phyloP scores from a whole-genome alignment of 2,113 vertebrate species.

The Antechinus stuartii region DNA sequence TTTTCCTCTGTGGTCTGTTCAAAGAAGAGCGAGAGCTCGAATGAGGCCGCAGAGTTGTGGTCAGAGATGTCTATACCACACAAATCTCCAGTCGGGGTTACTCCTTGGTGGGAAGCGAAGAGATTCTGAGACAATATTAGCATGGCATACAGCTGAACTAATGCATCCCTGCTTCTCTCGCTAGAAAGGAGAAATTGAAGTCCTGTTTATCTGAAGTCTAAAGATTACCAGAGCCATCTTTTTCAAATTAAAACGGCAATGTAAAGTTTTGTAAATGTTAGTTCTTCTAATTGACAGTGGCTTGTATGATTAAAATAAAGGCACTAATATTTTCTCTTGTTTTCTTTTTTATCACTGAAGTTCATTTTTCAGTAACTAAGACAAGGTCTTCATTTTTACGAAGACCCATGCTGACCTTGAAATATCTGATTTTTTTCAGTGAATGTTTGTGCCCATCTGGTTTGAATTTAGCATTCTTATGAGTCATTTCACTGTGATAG shows the following conservation, averaged over 20 bases:
- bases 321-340: conserved; percentile 81
- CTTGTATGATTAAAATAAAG: conserved; percentile 85
- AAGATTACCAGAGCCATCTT: conserved; percentile 75
- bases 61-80: conserved; percentile 73
- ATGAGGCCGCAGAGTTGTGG: conserved; percentile 35
- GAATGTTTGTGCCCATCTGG: conserved; percentile 90
- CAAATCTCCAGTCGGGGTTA: conserved; percentile 69
- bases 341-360: conserved; percentile 82
- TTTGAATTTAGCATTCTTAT: conserved; percentile 91
- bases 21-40: conserved; percentile 74
- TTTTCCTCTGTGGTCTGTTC: conserved; percentile 77
- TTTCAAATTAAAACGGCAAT: conserved; percentile 83
- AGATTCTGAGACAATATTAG: conserved; percentile 64
- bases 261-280: conserved; percentile 84
- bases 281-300: conserved; percentile 83
- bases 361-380: conserved; percentile 83
- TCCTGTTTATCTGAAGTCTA: conserved; percentile 75
- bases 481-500: conserved; percentile 91
- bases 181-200: conserved; percentile 5
- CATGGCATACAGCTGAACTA: conserved; percentile 61
- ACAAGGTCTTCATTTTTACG: conserved; percentile 88
- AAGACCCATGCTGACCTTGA: conserved; percentile 86
- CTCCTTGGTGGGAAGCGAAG: conserved; percentile 71
- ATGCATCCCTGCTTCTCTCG: conserved; percentile 40
- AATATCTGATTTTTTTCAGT: conserved; percentile 85